Base-by-base conservation (phyloP, 2,113 vertebrate genomes). In the Mormyrus lacerda region DNA sequence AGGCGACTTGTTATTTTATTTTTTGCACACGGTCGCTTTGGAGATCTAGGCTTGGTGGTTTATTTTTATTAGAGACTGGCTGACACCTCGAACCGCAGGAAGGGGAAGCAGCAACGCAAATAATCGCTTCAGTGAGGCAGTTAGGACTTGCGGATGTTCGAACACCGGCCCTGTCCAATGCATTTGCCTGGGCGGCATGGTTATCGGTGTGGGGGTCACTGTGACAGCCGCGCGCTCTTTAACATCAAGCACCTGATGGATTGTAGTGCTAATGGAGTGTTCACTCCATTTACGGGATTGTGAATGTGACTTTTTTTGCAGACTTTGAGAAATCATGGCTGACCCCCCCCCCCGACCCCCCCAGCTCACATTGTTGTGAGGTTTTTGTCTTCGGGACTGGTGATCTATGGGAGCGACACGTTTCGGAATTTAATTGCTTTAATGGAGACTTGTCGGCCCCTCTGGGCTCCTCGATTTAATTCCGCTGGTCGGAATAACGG, bases 391-490 rank as follows among this genome's bases (percentile, higher is more conserved):
- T 82, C 87, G 27, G 39, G 39, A 42, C 69, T 27, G 5, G n/a
- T 88, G 86, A 90, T 90, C 42, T 88, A 88, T 83, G 86, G 35
- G 50, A 31, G 35, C 83, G 31, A 76, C 83, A 89, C 58, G 35
- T 87, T 88, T 61, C 15, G 3, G 50, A 83, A 61, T 82, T 73
- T 90, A 86, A 89, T 89, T 76, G 88, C 61, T 87, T 89, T 92
- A 90, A 90, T 91, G 89, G 82, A 89, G 90, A 88, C 73, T 50
- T 61, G 85, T 90, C 51, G 42, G 76, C 90, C 90, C 89, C 89
- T 2, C 39, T 51, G 85, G 87, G 83, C 50, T 89, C 85, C 73
- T 91, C 88, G 58, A 69, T 55, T 89, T 91, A 91, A 90, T 90
- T 88, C 87, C 21, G 11, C 73, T 86, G 31, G 50, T 88, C 55